These are phyloP conservation scores for Microplitis deprimator DNA, from an alignment of 2,888 invertebrate species.

Conservation along the genomic window DNA sequence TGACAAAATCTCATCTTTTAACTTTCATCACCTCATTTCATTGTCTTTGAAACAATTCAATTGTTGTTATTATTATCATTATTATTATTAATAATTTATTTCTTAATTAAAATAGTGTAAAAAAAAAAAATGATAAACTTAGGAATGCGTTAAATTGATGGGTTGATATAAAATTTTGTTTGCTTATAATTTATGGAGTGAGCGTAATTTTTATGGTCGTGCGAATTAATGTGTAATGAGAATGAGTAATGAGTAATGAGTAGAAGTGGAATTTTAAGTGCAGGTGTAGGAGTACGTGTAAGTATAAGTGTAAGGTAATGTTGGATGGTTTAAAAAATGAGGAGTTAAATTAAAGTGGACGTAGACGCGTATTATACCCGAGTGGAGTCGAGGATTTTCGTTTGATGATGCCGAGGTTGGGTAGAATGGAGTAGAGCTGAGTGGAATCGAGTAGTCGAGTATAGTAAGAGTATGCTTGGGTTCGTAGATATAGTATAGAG, in stretches of 20 bases:
- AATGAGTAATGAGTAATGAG: neutral
- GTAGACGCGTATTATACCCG: constrained; percentile 3
- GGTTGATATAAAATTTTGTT: neutral
- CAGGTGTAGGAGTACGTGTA: neutral
- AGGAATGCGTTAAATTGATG: constrained; percentile 4
- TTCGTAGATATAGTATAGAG: constrained; percentile 15
- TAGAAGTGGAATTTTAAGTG: too few species aligned
- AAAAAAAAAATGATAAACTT: neutral
- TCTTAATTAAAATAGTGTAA: neutral
- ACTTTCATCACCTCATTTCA: constrained; percentile 14
- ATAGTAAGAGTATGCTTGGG: neutral
- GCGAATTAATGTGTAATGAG: neutral
- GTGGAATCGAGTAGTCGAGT: too few species aligned
- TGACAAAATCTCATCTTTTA: constrained; percentile 19
- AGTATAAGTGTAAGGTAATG: neutral
- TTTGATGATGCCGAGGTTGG: constrained; percentile 10
- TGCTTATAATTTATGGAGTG: neutral
- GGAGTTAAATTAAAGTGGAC: constrained; percentile 33
- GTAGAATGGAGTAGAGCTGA: neutral
- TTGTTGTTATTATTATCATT: neutral
- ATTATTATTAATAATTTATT: neutral
- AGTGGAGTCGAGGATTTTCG: constrained; percentile 3
- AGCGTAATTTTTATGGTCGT: neutral
- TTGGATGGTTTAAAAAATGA: constrained; percentile 21
- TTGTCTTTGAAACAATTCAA: neutral